Conservation (phyloP, 1,140 invertebrate species). For the Leucophenga varia region DNA sequence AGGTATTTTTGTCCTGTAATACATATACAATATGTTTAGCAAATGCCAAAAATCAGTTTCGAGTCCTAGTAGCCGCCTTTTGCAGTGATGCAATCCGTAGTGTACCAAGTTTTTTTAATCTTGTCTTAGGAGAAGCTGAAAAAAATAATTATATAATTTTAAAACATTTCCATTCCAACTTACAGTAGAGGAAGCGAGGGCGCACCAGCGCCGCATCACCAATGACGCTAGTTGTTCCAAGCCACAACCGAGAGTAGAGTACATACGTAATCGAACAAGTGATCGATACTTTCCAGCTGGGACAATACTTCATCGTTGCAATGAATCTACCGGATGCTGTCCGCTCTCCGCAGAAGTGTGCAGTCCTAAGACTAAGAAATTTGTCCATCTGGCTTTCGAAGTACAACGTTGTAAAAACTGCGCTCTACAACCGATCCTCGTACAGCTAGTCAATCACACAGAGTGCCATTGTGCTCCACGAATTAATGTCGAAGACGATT, state of each 20-base stretch:
- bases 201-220: slow-evolving; percentile 13
- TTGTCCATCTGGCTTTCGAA: slow-evolving; percentile 31
- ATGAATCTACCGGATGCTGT: slow-evolving; percentile 74
- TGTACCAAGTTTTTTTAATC: no score
- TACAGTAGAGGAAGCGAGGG: slow-evolving; percentile 1
- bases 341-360: slow-evolving; percentile 62
- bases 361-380: slow-evolving; percentile 39
- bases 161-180: slow-evolving; percentile 22
- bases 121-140: no score
- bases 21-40: no score
- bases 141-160: no score
- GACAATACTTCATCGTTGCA: slow-evolving; percentile 72
- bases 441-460: slow-evolving; percentile 36
- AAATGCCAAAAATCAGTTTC: no score
- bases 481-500: slow-evolving; percentile 4
- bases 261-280: slow-evolving; percentile 52
- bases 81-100: no score
- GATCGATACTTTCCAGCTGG: slow-evolving; percentile 71
- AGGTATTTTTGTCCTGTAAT: no score
- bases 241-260: slow-evolving; percentile 28
- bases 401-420: neutral
- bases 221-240: slow-evolving; percentile 4
- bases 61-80: no score
- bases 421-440: slow-evolving; percentile 1
- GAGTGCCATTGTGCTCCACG: slow-evolving; percentile 37